These are phyloP conservation scores for Limanda limanda DNA, from an alignment of 2,113 vertebrate genomes.

Conservation along the genomic window DNA sequence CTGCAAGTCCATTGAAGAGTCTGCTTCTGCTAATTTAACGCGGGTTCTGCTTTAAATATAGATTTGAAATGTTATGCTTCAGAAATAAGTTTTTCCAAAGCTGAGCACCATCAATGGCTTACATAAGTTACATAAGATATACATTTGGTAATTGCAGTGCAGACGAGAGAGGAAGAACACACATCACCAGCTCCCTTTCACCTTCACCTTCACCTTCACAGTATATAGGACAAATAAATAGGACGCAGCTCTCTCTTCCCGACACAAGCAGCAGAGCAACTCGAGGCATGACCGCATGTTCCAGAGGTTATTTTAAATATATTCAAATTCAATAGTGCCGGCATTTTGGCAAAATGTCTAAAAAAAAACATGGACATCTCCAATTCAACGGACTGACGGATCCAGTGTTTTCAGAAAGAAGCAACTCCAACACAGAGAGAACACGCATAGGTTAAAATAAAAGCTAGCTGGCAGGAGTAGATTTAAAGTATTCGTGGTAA, in stretches of 20 bases:
- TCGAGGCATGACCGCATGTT: background rate
- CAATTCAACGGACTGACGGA: slow-evolving; percentile 38
- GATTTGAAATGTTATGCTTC: too few relatives aligned
- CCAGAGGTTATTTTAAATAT: slow-evolving; percentile 2
- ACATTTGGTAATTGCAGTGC: too few relatives aligned
- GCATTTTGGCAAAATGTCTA: background rate
- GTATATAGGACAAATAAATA: slow-evolving; percentile 37
- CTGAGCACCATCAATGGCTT: too few relatives aligned
- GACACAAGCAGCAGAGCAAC: slow-evolving; percentile 8
- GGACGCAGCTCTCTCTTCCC: slow-evolving; percentile 7
- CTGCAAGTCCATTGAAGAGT: background rate
- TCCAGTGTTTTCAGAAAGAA: too few relatives aligned
- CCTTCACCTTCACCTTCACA: slow-evolving; percentile 26
- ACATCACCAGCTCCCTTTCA: slow-evolving; percentile 24
- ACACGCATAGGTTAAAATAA: too few relatives aligned
- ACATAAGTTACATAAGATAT: too few relatives aligned
- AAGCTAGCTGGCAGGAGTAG: background rate
- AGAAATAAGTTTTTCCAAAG: too few relatives aligned
- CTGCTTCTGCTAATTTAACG: background rate
- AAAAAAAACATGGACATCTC: background rate
- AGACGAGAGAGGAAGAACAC: background rate
- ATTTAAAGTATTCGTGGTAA: background rate
- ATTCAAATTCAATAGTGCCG: slow-evolving; percentile 5
- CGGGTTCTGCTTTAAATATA: background rate
- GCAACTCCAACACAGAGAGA: background rate